Conservation (phyloP, 2,113 vertebrate genomes). For the Nyctibius bracteatus region DNA sequence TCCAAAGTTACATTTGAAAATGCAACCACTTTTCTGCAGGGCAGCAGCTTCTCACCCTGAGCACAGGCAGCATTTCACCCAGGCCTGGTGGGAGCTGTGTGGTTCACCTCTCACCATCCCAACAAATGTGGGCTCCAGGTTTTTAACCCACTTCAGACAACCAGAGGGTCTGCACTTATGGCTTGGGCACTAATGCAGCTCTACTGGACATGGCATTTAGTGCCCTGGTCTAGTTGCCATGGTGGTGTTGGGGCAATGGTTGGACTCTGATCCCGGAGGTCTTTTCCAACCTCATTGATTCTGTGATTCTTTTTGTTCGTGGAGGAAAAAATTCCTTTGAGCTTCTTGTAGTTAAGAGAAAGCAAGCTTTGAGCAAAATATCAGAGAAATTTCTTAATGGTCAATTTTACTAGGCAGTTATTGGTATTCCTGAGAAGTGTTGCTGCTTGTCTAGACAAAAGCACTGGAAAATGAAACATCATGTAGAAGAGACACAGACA, state of each 20-base stretch:
- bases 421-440: neutral
- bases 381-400: neutral
- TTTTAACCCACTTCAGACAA: neutral
- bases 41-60: neutral
- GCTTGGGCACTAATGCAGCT: neutral
- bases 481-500: neutral
- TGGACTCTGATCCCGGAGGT: no score
- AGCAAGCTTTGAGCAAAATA: neutral
- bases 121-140: neutral
- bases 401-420: neutral
- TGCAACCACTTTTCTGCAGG: neutral
- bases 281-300: no score
- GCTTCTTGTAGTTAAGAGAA: neutral
- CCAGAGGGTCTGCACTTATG: neutral
- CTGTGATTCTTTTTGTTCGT: neutral
- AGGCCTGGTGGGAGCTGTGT: fast-evolving
- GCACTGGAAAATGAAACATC: neutral
- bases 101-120: neutral
- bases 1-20: neutral
- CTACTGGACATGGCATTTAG: no score
- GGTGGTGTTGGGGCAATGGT: no score
- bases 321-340: neutral
- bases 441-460: neutral
- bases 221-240: no score
- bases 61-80: neutral